phyloP scores from a whole-genome alignment of 2,113 vertebrate genomes.

The Pandion haliaetus region DNA sequence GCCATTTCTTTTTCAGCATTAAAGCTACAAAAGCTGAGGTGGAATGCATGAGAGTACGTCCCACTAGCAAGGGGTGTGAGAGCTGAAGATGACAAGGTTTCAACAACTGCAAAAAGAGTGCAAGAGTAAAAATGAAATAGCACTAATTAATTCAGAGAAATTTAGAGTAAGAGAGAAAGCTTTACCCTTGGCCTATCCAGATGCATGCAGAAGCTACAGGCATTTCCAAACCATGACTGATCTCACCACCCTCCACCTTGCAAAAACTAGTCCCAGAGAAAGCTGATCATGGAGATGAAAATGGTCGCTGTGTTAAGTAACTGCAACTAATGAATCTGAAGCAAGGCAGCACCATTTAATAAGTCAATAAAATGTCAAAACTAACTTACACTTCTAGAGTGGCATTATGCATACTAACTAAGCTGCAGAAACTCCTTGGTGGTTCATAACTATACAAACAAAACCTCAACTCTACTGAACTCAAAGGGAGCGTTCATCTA shows the following conservation, averaged over 20 bases:
- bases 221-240: background rate
- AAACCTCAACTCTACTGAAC: background rate
- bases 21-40: background rate
- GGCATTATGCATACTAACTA: background rate
- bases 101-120: background rate
- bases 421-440: background rate
- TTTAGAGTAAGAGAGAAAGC: background rate
- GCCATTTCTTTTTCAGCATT: background rate
- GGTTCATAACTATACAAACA: background rate
- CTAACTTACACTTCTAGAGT: background rate
- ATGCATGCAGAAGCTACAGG: background rate
- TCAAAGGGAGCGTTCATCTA: background rate
- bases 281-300: background rate
- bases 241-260: background rate
- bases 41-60: background rate
- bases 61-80: background rate
- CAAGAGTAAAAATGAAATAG: background rate
- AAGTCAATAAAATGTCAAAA: background rate
- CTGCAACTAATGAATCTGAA: background rate
- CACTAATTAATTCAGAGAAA: background rate
- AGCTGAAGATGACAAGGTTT: background rate
- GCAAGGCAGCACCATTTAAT: background rate
- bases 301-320: background rate
- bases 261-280: background rate
- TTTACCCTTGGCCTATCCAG: background rate